Base-by-base conservation (phyloP, 2,113 vertebrate genomes). In the Takifugu bimaculatus region DNA sequence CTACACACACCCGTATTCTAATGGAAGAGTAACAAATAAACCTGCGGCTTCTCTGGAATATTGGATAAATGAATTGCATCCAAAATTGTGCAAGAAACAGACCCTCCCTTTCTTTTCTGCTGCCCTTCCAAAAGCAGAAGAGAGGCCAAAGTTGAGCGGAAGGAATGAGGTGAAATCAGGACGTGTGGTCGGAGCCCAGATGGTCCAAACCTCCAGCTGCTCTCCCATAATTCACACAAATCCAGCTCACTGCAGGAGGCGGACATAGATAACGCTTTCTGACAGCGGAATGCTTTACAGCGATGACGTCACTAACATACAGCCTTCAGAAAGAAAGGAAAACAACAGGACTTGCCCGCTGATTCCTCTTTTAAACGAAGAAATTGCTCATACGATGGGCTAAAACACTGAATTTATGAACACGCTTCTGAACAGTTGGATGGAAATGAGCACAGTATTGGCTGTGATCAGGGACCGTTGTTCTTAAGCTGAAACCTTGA, bases 121-220 rank as follows among this genome's bases (percentile, higher is more conserved):
- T 6, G 29, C 29, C 1, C 29, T 32, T 32, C 11, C 48, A 11
- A 28, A 54, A 29, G 26, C 68, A 35, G 0, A 9, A 12, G 27
- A 54, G 35, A 49, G 60, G 65, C 55, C 64, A 75, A 48, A 85
- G 67, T 69, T 68, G 57, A 57, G 35, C 32, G 50, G 61, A 59
- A 57, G 49, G 55, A 80, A 78, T 61, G 67, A 69, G 47, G 26
- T 59, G 52, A 64, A 62, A 48, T 48, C 45, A 39, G 56, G 47
- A 60, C 50, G 49, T 60, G 57, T 20, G 57, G 66, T 63, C 52
- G 1, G 7, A 45, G 42, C 48, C 58, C 39, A 56, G 50, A 54
- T 26, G 20, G 7, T 49, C 43, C 26, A 64, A 51, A 27, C 53
- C 54, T 55, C 63, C 50, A 55, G 14, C 55, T 47, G 64, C 44